Evolutionary conservation across 2,888 invertebrate species (phyloP).

Genomic region (Drosophila macrospina): DNA sequence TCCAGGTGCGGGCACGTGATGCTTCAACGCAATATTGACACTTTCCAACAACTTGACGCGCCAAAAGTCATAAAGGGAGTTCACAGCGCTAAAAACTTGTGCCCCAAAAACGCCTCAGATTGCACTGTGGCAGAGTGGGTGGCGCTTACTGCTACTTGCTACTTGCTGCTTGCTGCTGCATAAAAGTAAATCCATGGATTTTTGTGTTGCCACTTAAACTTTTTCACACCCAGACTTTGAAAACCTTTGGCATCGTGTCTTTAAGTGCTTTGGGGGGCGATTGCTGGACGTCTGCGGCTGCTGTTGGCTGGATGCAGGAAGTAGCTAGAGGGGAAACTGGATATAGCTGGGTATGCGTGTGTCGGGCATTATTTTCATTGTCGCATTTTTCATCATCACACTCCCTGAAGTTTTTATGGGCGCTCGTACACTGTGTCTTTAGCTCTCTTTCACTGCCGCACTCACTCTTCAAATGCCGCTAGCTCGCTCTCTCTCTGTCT

Average conservation of each 20-base stretch:
- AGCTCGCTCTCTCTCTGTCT: background rate
- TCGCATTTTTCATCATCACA: constrained; percentile 82
- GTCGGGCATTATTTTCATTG: constrained; percentile 80
- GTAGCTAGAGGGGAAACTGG: background rate
- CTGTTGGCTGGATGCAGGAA: no score
- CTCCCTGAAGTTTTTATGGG: constrained; percentile 72
- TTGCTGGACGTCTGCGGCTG: constrained; percentile 30
- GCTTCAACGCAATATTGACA: constrained; percentile 82
- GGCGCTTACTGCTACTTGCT: constrained; percentile 13
- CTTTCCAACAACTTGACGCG: constrained; percentile 79
- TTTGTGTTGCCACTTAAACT: constrained; percentile 83
- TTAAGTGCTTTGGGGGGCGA: constrained; percentile 28
- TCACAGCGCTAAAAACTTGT: constrained; percentile 45
- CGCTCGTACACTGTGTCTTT: constrained; percentile 7
- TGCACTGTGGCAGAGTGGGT: constrained; percentile 55
- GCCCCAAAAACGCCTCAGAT: constrained; percentile 45
- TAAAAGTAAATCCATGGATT: constrained; percentile 82
- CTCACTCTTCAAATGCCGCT: background rate
- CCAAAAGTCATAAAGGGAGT: constrained; percentile 80
- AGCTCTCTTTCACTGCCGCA: constrained; percentile 16
- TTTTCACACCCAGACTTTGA: constrained; percentile 75
- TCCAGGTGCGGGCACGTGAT: constrained; percentile 76
- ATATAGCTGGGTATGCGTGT: constrained; percentile 53
- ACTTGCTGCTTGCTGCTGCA: constrained; percentile 50
- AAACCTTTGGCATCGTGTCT: constrained; percentile 49